Conservation (phyloP, 2,888 invertebrate species). For the Esperia sulphurella region DNA sequence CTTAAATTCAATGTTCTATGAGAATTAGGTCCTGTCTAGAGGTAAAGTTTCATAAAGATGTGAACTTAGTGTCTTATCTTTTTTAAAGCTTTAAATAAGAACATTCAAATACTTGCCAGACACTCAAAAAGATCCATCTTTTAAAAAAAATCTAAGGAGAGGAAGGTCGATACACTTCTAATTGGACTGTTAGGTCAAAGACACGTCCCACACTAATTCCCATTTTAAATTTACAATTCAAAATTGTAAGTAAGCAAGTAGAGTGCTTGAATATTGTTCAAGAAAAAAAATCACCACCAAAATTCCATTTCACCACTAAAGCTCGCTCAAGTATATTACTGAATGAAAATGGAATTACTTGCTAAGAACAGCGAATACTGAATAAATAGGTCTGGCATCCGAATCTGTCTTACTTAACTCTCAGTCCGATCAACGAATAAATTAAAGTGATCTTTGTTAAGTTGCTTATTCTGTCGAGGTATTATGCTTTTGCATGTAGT, state of each 20-base stretch:
- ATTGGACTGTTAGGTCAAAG: background rate
- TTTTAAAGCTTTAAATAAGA: too few species aligned
- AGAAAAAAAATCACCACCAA: background rate
- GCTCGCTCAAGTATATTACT: background rate
- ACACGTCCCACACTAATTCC: background rate
- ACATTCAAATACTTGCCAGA: too few species aligned
- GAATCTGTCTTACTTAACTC: conserved; percentile 1
- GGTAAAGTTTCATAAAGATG: too few species aligned
- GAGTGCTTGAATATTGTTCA: background rate
- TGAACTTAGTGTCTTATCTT: too few species aligned
- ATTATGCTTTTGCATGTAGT: too few species aligned
- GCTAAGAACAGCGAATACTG: conserved; percentile 3
- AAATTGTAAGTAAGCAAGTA: background rate
- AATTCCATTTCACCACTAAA: background rate
- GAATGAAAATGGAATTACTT: conserved; percentile 2
- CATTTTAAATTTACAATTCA: too few species aligned
- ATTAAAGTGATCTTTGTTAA: background rate
- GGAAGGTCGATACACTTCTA: background rate
- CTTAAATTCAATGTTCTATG: too few species aligned
- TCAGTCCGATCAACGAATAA: background rate
- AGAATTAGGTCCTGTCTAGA: too few species aligned
- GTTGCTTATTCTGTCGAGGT: background rate
- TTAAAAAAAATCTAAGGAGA: too few species aligned
- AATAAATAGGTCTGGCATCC: background rate
- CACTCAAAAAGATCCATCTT: too few species aligned